Evolutionary conservation across 2,888 invertebrate species (phyloP).

Genomic region (Seira sanloemensis): DNA sequence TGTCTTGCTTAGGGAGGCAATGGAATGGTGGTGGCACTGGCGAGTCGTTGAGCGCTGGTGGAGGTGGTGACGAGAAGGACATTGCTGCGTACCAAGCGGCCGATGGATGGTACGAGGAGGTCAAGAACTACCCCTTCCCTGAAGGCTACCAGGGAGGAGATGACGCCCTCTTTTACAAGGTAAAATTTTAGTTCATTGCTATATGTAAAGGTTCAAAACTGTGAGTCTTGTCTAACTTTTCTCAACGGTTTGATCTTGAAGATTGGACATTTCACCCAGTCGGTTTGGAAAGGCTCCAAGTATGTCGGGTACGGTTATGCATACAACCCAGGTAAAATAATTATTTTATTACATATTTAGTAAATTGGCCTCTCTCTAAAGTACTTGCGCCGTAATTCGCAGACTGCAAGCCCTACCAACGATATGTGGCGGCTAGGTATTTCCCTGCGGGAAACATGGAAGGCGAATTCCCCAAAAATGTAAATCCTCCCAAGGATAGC

Average conservation of each 20-base stretch:
- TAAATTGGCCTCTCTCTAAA: not conserved
- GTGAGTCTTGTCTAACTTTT: no score
- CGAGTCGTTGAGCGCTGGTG: slow-evolving; percentile 7
- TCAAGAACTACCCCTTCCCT: slow-evolving; percentile 38
- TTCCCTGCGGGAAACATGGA: slow-evolving; percentile 42
- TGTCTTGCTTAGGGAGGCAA: no score
- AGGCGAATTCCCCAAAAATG: slow-evolving; percentile 26
- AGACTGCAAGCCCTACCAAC: not conserved
- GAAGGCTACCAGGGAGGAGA: not conserved
- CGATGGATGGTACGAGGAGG: slow-evolving; percentile 55
- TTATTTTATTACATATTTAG: not conserved
- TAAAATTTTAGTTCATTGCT: no score
- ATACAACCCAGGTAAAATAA: slow-evolving; percentile 2
- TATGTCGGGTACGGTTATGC: slow-evolving; percentile 51
- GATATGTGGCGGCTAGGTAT: slow-evolving; percentile 37
- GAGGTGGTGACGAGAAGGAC: not conserved
- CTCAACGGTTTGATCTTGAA: no score
- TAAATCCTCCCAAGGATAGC: slow-evolving; percentile 12
- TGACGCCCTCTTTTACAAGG: slow-evolving; percentile 16
- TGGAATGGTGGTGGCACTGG: slow-evolving; percentile 31
- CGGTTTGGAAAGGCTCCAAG: slow-evolving; percentile 49
- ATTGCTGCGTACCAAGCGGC: slow-evolving; percentile 27
- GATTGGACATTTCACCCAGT: slow-evolving; percentile 51
- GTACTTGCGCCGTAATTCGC: not conserved
- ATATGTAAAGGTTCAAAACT: no score